A percentile compares a stretch with the other conserved stretches of the same genome.
Conservation (phyloP, 2,113 vertebrate species). For the Noctilio leporinus region DNA sequence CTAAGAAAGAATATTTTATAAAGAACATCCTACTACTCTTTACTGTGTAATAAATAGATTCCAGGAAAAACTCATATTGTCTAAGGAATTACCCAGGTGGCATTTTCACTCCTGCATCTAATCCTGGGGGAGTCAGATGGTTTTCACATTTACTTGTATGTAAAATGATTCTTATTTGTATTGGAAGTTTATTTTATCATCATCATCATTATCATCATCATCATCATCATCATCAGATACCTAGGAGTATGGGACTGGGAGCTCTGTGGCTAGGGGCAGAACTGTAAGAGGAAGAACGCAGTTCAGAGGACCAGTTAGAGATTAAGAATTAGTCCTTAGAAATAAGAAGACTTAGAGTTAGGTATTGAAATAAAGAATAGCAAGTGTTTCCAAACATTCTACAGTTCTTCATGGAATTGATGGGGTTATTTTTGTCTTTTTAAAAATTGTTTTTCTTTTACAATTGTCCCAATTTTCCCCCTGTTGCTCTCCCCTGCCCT, state of each 20-base stretch:
- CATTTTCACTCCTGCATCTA: background rate
- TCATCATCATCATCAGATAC: background rate
- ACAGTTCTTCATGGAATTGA: background rate
- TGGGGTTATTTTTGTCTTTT: no score
- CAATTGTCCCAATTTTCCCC: no score
- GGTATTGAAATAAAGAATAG: background rate
- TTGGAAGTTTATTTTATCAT: background rate
- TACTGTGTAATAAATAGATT: constrained; percentile 3
- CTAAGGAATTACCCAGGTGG: background rate
- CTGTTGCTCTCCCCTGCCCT: no score
- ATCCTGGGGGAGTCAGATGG: background rate
- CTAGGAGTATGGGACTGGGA: background rate
- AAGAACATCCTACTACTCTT: constrained; percentile 19
- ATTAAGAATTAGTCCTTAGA: background rate
- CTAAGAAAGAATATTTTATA: constrained; percentile 30
- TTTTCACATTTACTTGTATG: background rate
- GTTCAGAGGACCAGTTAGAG: background rate
- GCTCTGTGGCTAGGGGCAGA: background rate
- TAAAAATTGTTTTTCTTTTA: no score
- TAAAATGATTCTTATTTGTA: background rate
- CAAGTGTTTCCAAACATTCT: background rate
- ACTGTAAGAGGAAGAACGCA: background rate
- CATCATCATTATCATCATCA: background rate
- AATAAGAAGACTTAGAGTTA: background rate
- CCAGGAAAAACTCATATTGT: background rate